A percentile compares a stretch with the other conserved stretches of the same genome.
Evolutionary conservation across 2,797 vertebrate genomes (phyloP).

Genomic region (Phaenicophaeus curvirostris): DNA sequence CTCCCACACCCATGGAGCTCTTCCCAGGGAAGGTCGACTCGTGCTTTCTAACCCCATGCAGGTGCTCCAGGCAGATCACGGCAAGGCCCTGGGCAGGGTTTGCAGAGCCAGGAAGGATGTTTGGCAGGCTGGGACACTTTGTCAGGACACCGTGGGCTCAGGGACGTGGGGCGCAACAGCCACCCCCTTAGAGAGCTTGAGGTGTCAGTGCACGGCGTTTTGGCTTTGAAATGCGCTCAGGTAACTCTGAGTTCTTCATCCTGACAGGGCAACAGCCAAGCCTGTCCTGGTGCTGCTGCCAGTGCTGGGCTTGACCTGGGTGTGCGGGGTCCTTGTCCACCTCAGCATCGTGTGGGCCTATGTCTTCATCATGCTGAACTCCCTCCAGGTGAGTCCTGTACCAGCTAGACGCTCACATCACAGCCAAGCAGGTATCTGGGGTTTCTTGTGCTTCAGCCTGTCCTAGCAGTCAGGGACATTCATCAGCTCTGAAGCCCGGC

Average conservation of each 20-base stretch:
- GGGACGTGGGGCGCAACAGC: fast-evolving
- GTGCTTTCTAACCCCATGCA: not conserved
- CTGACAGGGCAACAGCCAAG: slow-evolving; percentile 85
- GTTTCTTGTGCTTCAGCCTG: not conserved
- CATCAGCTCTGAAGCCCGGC: not conserved
- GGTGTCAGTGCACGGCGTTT: not conserved
- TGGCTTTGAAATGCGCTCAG: not conserved
- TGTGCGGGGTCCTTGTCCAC: slow-evolving; percentile 89
- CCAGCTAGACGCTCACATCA: fast-evolving
- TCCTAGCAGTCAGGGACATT: not conserved
- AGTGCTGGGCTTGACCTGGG: slow-evolving; percentile 91
- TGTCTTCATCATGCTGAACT: slow-evolving; percentile 87
- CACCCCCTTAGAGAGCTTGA: fast-evolving
- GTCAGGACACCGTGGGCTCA: not conserved
- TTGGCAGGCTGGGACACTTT: not conserved
- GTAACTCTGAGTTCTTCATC: slow-evolving; percentile 11
- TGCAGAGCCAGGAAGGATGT: not conserved
- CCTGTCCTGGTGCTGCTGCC: slow-evolving; percentile 89
- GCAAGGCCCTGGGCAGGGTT: not conserved
- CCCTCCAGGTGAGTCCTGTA: slow-evolving; percentile 84
- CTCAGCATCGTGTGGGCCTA: slow-evolving; percentile 85
- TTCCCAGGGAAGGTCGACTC: not conserved
- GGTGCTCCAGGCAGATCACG: not conserved
- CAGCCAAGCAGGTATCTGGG: not conserved
- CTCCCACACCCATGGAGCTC: not conserved